A percentile compares a stretch with the other conserved stretches of the same genome.
phyloP scores from a whole-genome alignment of 1,140 invertebrate species.

The Gryllus bimaculatus region DNA sequence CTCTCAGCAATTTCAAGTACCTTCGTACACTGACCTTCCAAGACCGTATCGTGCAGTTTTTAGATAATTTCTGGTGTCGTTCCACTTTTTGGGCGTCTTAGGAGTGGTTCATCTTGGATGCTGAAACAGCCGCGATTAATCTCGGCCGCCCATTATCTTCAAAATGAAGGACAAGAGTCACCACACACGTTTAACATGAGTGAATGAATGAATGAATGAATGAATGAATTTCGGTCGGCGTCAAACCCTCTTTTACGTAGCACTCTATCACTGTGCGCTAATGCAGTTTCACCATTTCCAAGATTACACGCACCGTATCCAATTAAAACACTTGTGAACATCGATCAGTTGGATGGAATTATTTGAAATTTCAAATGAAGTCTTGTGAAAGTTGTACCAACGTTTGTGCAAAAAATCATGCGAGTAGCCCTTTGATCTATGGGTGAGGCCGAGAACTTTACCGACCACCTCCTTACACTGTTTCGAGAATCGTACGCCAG shows the following conservation, averaged over 20 bases:
- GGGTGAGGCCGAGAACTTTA: not conserved
- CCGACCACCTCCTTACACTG: too few species aligned
- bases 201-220: not conserved
- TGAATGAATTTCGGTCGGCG: not conserved
- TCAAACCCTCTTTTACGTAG: not conserved
- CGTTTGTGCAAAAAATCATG: not conserved
- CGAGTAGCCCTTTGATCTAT: not conserved
- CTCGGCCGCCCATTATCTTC: not conserved
- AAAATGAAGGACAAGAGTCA: not conserved
- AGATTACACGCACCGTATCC: not conserved
- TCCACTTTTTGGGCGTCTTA: not conserved
- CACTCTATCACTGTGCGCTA: not conserved
- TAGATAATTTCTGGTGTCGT: not conserved
- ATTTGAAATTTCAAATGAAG: not conserved
- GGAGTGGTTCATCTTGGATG: not conserved
- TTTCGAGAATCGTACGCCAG: too few species aligned
- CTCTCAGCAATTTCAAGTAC: not conserved
- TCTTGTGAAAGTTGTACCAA: not conserved
- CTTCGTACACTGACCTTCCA: not conserved
- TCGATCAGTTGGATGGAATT: not conserved
- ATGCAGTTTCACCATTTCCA: not conserved
- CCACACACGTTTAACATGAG: not conserved
- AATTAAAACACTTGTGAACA: not conserved
- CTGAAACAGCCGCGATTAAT: not conserved
- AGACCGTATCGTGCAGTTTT: not conserved